These are phyloP conservation scores for Hyla sarda DNA, from an alignment of 2,113 vertebrate genomes.

Conservation along the genomic window DNA sequence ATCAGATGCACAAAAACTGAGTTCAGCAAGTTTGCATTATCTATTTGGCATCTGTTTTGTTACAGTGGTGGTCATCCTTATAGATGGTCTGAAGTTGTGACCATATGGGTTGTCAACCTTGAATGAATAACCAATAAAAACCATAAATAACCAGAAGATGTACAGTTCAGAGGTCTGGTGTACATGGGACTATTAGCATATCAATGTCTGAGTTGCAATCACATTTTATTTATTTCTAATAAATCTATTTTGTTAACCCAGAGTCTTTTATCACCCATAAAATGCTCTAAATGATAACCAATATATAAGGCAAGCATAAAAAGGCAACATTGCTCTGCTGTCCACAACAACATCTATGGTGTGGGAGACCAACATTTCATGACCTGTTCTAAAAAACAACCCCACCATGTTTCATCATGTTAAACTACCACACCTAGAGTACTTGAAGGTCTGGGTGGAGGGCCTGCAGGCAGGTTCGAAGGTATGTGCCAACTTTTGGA, in stretches of 20 bases:
- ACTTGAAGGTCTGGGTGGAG: constrained; percentile 53
- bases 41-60: too few species aligned
- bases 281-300: not conserved
- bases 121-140: not conserved
- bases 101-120: not conserved
- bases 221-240: not conserved
- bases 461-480: constrained; percentile 43
- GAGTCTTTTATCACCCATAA: not conserved
- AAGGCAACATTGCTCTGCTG: not conserved
- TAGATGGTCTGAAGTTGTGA: not conserved
- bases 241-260: not conserved
- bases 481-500: constrained; percentile 43
- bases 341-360: not conserved
- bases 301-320: not conserved
- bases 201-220: not conserved
- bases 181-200: not conserved
- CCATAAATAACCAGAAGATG: not conserved
- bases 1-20: too few species aligned
- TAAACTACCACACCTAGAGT: constrained; percentile 52
- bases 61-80: too few species aligned
- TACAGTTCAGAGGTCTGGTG: not conserved
- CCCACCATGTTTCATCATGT: constrained; percentile 35
- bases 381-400: constrained; percentile 23
- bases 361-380: constrained; percentile 15
- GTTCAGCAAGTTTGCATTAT: too few species aligned